phyloP scores from a whole-genome alignment of 2,797 vertebrate species.

The Sandelia bainsii region DNA sequence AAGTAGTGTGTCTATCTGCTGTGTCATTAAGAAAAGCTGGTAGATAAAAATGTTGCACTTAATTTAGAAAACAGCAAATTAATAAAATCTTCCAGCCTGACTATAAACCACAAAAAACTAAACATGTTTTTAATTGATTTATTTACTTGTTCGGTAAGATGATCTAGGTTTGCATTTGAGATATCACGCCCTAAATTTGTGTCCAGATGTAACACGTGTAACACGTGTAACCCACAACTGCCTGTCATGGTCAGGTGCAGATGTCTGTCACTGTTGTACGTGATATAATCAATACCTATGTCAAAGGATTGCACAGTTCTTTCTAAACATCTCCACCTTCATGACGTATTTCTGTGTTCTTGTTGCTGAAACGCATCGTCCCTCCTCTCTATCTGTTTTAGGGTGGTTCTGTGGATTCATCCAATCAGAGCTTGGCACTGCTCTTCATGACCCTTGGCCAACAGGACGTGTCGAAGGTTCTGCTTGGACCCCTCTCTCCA shows the following conservation, averaged over 20 bases:
- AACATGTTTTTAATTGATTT: too few relatives aligned
- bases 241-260: not conserved
- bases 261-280: slow-evolving; percentile 2
- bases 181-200: not conserved
- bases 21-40: not conserved
- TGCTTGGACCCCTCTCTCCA: slow-evolving; percentile 94
- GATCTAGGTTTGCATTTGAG: not conserved
- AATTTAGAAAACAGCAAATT: not conserved
- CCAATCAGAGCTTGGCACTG: slow-evolving; percentile 94
- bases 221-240: not conserved
- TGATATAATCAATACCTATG: slow-evolving; percentile 20
- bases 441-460: slow-evolving; percentile 98
- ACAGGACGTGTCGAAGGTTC: slow-evolving; percentile 96
- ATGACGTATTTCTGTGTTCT: slow-evolving; percentile 51
- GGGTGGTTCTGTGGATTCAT: slow-evolving; percentile 97
- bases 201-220: not conserved
- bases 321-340: slow-evolving; percentile 41
- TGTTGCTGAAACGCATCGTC: slow-evolving; percentile 24
- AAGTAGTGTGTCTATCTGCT: not conserved
- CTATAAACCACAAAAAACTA: not conserved
- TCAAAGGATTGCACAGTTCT: slow-evolving; percentile 17
- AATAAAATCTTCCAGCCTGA: not conserved
- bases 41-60: not conserved
- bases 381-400: slow-evolving; percentile 76
- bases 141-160: not conserved